These are phyloP conservation scores for Pygmarrhopalites habei DNA, from an alignment of 1,140 invertebrate genomes.

Conservation along the genomic window DNA sequence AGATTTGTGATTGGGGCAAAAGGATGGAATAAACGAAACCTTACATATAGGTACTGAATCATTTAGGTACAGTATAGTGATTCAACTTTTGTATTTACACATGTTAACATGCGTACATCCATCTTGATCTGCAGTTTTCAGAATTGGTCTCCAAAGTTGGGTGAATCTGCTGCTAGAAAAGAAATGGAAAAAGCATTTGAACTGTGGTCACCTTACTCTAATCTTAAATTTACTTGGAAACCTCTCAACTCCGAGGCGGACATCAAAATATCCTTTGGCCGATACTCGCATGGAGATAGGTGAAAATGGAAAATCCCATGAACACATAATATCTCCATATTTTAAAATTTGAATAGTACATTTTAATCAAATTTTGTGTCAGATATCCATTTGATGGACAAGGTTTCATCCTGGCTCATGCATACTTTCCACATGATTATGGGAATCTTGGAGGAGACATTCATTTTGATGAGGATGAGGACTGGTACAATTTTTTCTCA, in stretches of 20 bases:
- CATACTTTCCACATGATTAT: slow-evolving; percentile 80
- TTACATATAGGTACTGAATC: slow-evolving; percentile 49
- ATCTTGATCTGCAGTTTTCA: neutral
- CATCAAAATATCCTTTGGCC: slow-evolving; percentile 58
- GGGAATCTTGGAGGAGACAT: slow-evolving; percentile 63
- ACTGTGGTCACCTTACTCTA: slow-evolving; percentile 56
- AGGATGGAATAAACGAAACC: slow-evolving; percentile 55
- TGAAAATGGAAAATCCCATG: slow-evolving; percentile 42
- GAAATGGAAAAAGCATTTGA: slow-evolving; percentile 54
- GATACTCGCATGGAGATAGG: slow-evolving; percentile 57
- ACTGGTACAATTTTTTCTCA: too few species aligned
- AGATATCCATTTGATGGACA: slow-evolving; percentile 81
- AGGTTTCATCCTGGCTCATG: slow-evolving; percentile 80
- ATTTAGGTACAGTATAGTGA: neutral
- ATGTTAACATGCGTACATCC: neutral
- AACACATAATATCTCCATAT: neutral
- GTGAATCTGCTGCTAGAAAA: slow-evolving; percentile 46
- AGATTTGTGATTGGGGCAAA: slow-evolving; percentile 51
- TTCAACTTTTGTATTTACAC: neutral
- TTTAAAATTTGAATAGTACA: neutral
- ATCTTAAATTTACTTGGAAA: slow-evolving; percentile 50
- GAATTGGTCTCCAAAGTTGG: slow-evolving; percentile 57
- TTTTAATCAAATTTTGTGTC: neutral
- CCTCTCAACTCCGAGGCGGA: slow-evolving; percentile 48
- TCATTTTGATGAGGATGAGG: slow-evolving; percentile 85